Percentiles rank a stretch among this genome's conserved stretches.
These are phyloP conservation scores for Gryllus bimaculatus DNA, from an alignment of 1,140 invertebrate species.

Conservation along the genomic window DNA sequence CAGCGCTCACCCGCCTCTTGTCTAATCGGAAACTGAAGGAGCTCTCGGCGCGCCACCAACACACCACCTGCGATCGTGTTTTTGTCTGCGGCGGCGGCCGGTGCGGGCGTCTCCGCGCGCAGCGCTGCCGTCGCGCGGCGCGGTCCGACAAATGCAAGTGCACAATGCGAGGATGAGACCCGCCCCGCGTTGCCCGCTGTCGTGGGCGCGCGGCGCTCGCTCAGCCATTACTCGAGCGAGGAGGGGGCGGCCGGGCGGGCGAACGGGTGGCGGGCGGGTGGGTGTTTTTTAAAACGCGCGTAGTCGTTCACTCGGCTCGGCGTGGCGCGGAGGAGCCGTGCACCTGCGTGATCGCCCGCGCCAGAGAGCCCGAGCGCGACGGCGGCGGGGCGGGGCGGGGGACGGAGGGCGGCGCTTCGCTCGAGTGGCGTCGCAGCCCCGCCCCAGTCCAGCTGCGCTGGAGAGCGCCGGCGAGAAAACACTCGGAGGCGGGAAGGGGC, in stretches of 20 bases:
- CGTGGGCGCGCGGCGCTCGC: background rate
- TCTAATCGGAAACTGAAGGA: background rate
- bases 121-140: background rate
- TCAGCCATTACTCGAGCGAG: background rate
- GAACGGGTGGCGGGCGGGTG: no score
- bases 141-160: background rate
- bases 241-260: no score
- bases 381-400: no score
- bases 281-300: background rate
- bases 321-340: no score
- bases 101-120: background rate
- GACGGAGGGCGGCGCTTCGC: background rate
- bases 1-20: background rate
- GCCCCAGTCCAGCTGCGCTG: background rate
- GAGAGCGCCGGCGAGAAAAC: background rate
- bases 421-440: background rate
- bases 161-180: slow-evolving; percentile 2
- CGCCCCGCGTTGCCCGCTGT: background rate
- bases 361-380: background rate
- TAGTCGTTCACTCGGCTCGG: background rate
- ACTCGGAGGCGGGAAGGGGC: background rate
- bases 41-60: background rate
- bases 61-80: background rate
- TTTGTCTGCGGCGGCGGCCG: background rate
- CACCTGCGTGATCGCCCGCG: background rate